phyloP scores from a whole-genome alignment of 2,888 invertebrate species.

The Vesta saturnalis region DNA sequence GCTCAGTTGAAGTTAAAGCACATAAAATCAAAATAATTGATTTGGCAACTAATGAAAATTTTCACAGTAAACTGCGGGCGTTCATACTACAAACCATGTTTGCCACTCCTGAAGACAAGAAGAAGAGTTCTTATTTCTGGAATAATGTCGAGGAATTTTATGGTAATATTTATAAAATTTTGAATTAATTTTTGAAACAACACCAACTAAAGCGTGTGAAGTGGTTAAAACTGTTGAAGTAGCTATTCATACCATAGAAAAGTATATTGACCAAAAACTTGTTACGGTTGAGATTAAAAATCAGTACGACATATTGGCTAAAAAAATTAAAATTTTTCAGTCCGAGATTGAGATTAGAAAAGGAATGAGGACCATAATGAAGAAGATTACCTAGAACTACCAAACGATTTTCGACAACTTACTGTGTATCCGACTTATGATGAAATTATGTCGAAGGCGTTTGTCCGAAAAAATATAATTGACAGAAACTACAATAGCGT shows the following conservation, averaged over 20 bases:
- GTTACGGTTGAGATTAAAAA: not conserved
- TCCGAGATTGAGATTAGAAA: not conserved
- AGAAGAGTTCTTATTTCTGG: constrained; percentile 42
- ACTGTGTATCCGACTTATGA: constrained; percentile 65
- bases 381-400: constrained; percentile 62
- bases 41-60: constrained; percentile 37
- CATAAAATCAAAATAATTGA: constrained; percentile 43
- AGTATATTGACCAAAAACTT: not conserved
- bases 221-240: constrained; percentile 35
- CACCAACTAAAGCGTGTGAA: constrained; percentile 50
- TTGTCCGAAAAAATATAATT: constrained; percentile 68
- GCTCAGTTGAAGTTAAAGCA: constrained; percentile 49
- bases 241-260: not conserved
- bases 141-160: constrained; percentile 46
- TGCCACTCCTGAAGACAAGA: constrained; percentile 34
- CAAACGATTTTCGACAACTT: constrained; percentile 65
- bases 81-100: constrained; percentile 43
- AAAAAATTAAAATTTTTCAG: not conserved
- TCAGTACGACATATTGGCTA: not conserved
- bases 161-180: constrained; percentile 44
- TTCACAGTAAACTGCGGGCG: constrained; percentile 42
- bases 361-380: not conserved
- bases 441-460: constrained; percentile 59
- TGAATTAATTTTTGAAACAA: constrained; percentile 56
- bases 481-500: constrained; percentile 71